Evolutionary conservation across 2,797 vertebrate genomes (phyloP).

Genomic region (Clamator glandarius): DNA sequence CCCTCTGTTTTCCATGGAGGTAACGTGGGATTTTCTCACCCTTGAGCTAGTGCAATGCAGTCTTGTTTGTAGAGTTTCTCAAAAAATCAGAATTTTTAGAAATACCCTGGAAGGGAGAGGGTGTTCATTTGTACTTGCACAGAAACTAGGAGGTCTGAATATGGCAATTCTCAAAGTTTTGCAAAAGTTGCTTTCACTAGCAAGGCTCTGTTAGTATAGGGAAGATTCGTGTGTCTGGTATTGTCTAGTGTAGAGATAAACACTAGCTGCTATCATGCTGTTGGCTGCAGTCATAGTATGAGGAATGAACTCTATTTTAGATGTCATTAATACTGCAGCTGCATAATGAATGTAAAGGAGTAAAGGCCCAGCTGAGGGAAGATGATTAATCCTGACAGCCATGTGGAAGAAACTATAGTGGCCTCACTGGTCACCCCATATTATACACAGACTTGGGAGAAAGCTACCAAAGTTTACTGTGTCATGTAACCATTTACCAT

Average conservation of each 20-base stretch:
- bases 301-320: neutral
- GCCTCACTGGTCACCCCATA: neutral
- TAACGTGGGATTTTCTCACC: neutral
- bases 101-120: neutral
- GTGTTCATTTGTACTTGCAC: neutral
- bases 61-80: neutral
- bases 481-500: neutral
- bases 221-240: neutral
- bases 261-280: neutral
- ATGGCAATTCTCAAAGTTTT: neutral
- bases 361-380: neutral
- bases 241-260: neutral
- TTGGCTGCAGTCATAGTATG: neutral
- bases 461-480: neutral
- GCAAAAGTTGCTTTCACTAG: neutral
- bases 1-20: neutral
- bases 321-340: neutral
- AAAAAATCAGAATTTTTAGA: neutral
- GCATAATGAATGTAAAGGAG: neutral
- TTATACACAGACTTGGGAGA: neutral
- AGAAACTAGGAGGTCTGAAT: neutral
- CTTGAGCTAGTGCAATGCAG: neutral
- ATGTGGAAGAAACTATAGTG: neutral
- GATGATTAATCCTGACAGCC: neutral
- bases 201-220: neutral